Evolutionary conservation across 2,888 invertebrate species (phyloP).

Genomic region (Junonia oenone): DNA sequence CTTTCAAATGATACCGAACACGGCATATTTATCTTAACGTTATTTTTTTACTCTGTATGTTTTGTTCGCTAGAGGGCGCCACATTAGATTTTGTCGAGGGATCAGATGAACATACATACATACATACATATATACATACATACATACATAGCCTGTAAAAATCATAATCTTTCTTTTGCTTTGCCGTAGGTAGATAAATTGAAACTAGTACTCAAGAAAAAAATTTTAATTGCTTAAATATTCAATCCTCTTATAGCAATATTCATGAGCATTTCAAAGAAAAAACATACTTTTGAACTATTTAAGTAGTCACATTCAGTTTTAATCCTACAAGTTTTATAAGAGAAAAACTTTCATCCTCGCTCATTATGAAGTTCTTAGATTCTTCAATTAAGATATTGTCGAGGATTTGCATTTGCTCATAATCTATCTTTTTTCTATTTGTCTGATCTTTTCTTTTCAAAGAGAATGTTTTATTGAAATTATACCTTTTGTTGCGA

Average conservation of each 20-base stretch:
- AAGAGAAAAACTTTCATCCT: background rate
- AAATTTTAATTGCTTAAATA: too few relatives aligned
- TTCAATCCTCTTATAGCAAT: too few relatives aligned
- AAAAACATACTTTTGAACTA: background rate
- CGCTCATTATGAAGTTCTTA: background rate
- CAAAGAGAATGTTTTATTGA: background rate
- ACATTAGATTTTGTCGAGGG: too few relatives aligned
- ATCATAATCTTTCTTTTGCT: too few relatives aligned
- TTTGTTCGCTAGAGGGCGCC: too few relatives aligned
- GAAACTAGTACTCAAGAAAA: too few relatives aligned
- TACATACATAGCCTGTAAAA: too few relatives aligned
- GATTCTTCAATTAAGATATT: slow-evolving; percentile 1
- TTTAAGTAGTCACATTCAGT: background rate
- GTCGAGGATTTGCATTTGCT: background rate
- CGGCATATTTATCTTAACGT: too few relatives aligned
- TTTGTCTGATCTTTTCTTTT: background rate
- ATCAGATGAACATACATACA: background rate
- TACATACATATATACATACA: too few relatives aligned
- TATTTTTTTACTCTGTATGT: too few relatives aligned
- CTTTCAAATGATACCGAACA: too few relatives aligned
- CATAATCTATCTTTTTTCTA: background rate
- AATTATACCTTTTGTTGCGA: background rate
- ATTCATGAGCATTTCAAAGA: background rate
- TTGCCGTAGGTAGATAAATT: too few relatives aligned
- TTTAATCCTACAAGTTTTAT: background rate